These are phyloP conservation scores for Metallyticus violacea DNA, from an alignment of 2,888 invertebrate genomes.

Conservation along the genomic window DNA sequence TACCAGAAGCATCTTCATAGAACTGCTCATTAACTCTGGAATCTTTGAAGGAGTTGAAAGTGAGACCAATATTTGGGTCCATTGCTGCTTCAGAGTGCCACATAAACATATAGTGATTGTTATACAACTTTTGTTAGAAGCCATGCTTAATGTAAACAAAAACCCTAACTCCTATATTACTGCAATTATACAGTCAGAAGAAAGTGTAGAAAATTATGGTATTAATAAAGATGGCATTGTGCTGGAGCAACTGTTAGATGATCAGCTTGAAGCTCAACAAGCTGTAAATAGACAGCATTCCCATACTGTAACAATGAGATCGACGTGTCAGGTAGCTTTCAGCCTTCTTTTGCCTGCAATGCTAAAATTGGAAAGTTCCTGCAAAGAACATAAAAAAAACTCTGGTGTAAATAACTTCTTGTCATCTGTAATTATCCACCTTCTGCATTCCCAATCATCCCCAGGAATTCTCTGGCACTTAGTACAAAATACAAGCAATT, in stretches of 20 bases:
- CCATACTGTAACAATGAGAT: not conserved
- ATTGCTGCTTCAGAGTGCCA: constrained; percentile 44
- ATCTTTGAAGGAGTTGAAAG: constrained; percentile 62
- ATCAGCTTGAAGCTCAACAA: not conserved
- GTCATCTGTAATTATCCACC: constrained; percentile 14
- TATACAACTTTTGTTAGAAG: not conserved
- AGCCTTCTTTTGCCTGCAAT: constrained; percentile 20
- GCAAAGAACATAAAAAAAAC: not conserved
- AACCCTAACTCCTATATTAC: not conserved
- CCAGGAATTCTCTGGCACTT: not conserved
- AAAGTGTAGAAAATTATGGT: not conserved
- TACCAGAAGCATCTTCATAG: constrained; percentile 54
- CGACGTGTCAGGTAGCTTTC: not conserved
- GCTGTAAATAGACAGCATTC: not conserved
- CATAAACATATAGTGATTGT: not conserved
- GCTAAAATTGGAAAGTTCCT: not conserved
- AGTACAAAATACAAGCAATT: not conserved
- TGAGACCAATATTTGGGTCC: constrained; percentile 68
- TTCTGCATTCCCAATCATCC: constrained; percentile 9
- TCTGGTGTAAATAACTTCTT: not conserved
- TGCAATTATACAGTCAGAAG: not conserved
- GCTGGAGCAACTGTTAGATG: not conserved
- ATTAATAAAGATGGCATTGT: not conserved
- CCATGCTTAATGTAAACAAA: not conserved
- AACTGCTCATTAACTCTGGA: constrained; percentile 59